Base-by-base conservation (phyloP, 2,113 vertebrate genomes). In the Dicaeum eximium region DNA sequence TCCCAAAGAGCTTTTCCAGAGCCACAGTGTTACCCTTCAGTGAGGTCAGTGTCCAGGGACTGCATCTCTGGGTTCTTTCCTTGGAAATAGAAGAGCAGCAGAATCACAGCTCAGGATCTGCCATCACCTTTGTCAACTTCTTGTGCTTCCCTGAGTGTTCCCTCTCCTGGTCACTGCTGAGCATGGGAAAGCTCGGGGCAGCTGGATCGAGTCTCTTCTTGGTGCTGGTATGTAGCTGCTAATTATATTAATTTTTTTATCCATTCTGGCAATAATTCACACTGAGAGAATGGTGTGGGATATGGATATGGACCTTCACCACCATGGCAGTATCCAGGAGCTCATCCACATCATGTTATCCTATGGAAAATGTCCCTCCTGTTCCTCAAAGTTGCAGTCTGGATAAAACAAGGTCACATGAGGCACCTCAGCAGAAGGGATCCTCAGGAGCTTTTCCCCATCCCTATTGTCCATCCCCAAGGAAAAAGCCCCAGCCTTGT, bases 301-400 rank as follows among this genome's bases (percentile, higher is more conserved):
- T 33, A 8, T 10, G 24, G 53, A 38, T 33, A 21, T 24, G 72
- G 88, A 22, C 27, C 47, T 72, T 80, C 11, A 1, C 23, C 42
- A 33, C 48, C 24, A 6, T 0, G 0, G 2, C 9, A 13, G 22
- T 5, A 35, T 7, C 31, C 3, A 13, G 57, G 56, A 87, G 42
- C 45, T 61, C 30, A 2, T 19, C 38, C 44, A 9, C 1, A 0
- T 4, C 5, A 0, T 4, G 7, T 66, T 24, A 18, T 7, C 58
- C 47, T 12, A 0, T 8, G 50, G 23, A 67, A 31, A 56, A 51
- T 2, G 6, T 61, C 56, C 20, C 50, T 66, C 15, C 35, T 21
- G 10, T 25, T 48, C 33, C 48, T 2, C 2, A 33, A 3, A 57
- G 38, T 12, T 31, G 13, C 22, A 10, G 0, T 18, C 45, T 7